Conservation (phyloP, 2,888 invertebrate genomes). For the Drosophila colorata region DNA sequence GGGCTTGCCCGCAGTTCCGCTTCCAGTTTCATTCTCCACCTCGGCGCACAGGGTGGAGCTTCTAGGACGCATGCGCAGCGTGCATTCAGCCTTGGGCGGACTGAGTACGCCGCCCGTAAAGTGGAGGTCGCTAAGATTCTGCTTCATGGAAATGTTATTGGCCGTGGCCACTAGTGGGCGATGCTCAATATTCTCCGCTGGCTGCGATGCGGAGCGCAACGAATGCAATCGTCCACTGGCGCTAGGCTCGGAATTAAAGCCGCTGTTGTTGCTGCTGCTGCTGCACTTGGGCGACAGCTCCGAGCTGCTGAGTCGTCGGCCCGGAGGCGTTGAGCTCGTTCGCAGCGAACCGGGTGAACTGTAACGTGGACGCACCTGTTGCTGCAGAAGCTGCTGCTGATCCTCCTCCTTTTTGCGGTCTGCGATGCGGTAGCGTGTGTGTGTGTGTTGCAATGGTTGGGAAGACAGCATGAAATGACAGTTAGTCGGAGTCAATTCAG, state of each 20-base stretch:
- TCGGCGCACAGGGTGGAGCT: constrained; percentile 81
- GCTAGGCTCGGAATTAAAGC: constrained; percentile 63
- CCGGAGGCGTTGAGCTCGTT: constrained; percentile 40
- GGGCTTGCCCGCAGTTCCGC: constrained; percentile 13
- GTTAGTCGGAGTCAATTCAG: constrained; percentile 49
- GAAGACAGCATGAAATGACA: constrained; percentile 40
- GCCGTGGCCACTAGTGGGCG: constrained; percentile 73
- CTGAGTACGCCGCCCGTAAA: constrained; percentile 72
- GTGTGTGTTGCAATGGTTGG: constrained; percentile 14
- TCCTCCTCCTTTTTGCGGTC: constrained; percentile 84
- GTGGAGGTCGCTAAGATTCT: constrained; percentile 83
- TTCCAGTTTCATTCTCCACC: constrained; percentile 16
- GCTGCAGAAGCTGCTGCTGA: constrained; percentile 69
- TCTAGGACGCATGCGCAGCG: constrained; percentile 76
- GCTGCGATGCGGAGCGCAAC: constrained; percentile 53
- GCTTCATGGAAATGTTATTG: constrained; percentile 81
- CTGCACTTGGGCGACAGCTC: constrained; percentile 68
- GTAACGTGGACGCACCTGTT: constrained; percentile 65
- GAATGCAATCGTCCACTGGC: constrained; percentile 5
- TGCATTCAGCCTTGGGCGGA: constrained; percentile 75
- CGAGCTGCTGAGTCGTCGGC: constrained; percentile 57
- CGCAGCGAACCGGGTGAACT: constrained; percentile 74
- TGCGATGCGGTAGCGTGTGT: constrained; percentile 48
- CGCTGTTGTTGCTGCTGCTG: constrained; percentile 27
- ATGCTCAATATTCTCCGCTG: constrained; percentile 42